Conservation (phyloP, 2,888 invertebrate species). For the Limnephilus rhombicus region DNA sequence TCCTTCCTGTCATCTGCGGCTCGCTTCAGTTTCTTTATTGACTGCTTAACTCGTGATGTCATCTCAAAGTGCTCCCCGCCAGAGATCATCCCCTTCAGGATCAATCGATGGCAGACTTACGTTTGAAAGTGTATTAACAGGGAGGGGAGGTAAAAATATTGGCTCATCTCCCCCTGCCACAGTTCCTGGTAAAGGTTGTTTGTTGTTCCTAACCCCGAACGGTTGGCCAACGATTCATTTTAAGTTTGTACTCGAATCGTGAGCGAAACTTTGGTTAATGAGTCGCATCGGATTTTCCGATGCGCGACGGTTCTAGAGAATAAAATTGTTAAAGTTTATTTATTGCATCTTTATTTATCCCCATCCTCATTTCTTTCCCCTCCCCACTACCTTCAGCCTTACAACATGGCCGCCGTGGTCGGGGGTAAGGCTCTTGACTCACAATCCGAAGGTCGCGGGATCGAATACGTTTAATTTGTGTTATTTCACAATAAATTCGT, state of each 20-base stretch:
- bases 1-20: background rate
- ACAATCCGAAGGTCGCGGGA: too few relatives aligned
- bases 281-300: background rate
- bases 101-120: background rate
- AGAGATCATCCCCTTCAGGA: background rate
- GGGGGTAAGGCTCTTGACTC: too few relatives aligned
- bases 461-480: too few relatives aligned
- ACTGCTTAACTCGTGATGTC: background rate
- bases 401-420: too few relatives aligned
- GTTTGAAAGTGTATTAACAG: background rate
- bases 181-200: background rate
- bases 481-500: too few relatives aligned
- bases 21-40: background rate
- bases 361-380: too few relatives aligned
- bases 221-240: background rate
- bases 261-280: background rate
- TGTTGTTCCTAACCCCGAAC: background rate
- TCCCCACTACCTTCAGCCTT: too few relatives aligned
- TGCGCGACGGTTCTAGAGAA: background rate
- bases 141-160: background rate
- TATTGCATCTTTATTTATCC: background rate
- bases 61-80: background rate
- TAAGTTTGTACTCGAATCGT: background rate
- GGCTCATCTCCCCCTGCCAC: background rate
- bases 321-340: background rate